Evolutionary conservation across 2,888 invertebrate genomes (phyloP).

Genomic region (Ichneumoninae sp.): DNA sequence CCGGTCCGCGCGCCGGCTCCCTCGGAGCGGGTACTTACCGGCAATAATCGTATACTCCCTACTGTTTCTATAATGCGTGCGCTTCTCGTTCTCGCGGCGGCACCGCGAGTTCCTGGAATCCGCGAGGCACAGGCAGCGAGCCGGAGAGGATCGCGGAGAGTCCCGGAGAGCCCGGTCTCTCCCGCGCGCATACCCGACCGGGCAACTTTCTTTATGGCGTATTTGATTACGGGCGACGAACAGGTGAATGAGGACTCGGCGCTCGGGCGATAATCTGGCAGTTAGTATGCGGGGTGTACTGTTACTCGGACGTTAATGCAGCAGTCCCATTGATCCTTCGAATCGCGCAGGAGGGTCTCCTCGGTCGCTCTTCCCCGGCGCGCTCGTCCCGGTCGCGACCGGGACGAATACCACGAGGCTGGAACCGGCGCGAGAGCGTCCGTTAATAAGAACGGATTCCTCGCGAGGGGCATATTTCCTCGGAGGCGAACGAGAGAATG

Average conservation of each 20-base stretch:
- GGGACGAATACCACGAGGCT: conserved; percentile 2
- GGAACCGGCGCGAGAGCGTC: conserved; percentile 11
- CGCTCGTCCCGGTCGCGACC: too few relatives aligned
- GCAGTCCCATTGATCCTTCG: conserved; percentile 78
- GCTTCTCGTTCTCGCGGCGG: conserved; percentile 58
- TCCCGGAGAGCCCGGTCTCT: not conserved
- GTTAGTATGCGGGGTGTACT: conserved; percentile 73
- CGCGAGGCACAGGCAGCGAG: not conserved
- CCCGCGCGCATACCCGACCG: not conserved
- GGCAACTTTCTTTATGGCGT: conserved; percentile 67
- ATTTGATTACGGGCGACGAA: conserved; percentile 74
- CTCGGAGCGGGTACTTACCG: conserved; percentile 53
- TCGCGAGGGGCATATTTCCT: conserved; percentile 55
- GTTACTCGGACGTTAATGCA: conserved; percentile 75
- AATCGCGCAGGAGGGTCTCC: conserved; percentile 50
- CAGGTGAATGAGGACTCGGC: conserved; percentile 72
- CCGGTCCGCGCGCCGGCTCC: conserved; percentile 3
- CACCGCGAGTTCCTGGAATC: conserved; percentile 56
- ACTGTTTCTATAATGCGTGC: conserved; percentile 62
- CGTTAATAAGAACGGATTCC: conserved; percentile 59
- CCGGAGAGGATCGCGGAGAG: not conserved
- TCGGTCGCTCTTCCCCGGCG: not conserved
- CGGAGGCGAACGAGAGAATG: conserved; percentile 31
- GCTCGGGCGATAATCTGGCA: conserved; percentile 80
- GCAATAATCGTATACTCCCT: conserved; percentile 67